Base-by-base conservation (phyloP, 2,113 vertebrate genomes). In the Paramormyrops kingsleyae region DNA sequence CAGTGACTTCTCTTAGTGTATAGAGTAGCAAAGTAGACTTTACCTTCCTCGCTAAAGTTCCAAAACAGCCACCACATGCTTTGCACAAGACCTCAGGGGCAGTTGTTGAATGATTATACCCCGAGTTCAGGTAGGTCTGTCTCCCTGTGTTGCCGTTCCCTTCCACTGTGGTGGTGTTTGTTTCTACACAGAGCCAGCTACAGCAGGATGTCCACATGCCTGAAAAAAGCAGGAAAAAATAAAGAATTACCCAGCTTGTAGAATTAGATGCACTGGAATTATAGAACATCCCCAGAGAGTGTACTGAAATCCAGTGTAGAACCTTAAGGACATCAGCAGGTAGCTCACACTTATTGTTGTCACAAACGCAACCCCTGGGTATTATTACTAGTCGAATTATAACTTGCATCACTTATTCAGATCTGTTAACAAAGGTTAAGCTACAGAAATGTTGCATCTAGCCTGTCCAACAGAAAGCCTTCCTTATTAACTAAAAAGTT, bases 31-130 rank as follows among this genome's bases (percentile, higher is more conserved):
- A 47, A 19, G 44, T 2, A 19, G 47, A 50, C 8, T 94, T 95
- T 94, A 98, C 97, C 96, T 96, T 97, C 70, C 96, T 91, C 5
- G 93, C 91, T 62, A 91, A 83, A 88, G 74, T 93, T 91, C 92
- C 90, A 0, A 97, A 96, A 89, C 88, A 95, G 84, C 92, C 5
- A 52, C 97, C 96, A 0, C 97, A 98, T 87, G 96, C 95, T 80
- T 94, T 96, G 93, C 97, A 98, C 94, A 95, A 95, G 47, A 96
- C 95, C 13, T 97, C 96, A 0, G 94, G 89, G 19, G 95, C 92
- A 0, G 96, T 93, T 89, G 96, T 96, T n/a, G 97, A 95, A 0
- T 95, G 96, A 93, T 95, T 97, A 93, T 95, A 96, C 66, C 93
- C 93, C 89, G 92, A 90, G 92, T 91, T 92, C 66, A 91, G 91